Evolutionary conservation across 2,888 invertebrate genomes (phyloP).

Genomic region (Eurois occulta): DNA sequence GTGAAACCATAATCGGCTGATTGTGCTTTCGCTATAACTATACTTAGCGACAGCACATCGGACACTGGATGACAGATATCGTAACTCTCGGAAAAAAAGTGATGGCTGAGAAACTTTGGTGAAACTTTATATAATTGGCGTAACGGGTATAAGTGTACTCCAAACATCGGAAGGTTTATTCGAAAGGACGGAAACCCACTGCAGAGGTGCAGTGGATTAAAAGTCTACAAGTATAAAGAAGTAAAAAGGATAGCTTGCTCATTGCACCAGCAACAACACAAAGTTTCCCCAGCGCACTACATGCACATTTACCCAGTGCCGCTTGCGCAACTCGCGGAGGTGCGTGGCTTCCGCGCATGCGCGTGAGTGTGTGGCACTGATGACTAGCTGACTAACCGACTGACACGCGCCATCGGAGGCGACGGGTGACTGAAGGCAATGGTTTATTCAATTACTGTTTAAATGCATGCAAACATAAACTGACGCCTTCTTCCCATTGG

Average conservation of each 20-base stretch:
- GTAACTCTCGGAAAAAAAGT: not conserved
- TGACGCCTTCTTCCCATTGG: not conserved
- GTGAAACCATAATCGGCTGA: not conserved
- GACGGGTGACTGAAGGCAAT: not conserved
- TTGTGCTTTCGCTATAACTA: not conserved
- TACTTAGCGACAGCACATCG: not conserved
- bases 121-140: not conserved
- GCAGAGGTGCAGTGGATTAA: not conserved
- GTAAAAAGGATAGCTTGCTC: not conserved
- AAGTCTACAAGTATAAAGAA: not conserved
- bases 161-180: not conserved
- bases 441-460: not conserved
- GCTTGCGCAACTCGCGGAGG: conserved; percentile 58
- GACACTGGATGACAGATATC: not conserved
- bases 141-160: not conserved
- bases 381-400: conserved; percentile 35
- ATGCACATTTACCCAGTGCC: conserved; percentile 49
- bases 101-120: not conserved
- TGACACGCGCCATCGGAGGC: conserved; percentile 28
- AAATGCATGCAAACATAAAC: not conserved
- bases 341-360: conserved; percentile 56
- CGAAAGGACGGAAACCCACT: not conserved
- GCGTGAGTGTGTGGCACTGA: not conserved
- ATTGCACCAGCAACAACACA: not conserved
- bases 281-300: conserved; percentile 16